phyloP scores from a whole-genome alignment of 2,113 vertebrate species.

The Pagrus major region DNA sequence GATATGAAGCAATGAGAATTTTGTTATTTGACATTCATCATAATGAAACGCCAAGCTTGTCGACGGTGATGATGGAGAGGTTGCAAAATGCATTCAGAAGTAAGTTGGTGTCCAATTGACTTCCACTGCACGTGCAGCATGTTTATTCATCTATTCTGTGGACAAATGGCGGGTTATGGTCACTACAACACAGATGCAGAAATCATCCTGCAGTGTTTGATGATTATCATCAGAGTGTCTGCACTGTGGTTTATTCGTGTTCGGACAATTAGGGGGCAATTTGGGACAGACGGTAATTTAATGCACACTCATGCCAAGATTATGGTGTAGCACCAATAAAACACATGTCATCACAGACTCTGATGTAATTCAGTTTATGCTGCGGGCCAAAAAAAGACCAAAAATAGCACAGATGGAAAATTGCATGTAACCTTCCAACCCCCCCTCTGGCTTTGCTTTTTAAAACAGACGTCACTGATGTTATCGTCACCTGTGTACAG shows the following conservation, averaged over 20 bases:
- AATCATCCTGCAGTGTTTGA: constrained; percentile 5
- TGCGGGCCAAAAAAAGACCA: not conserved
- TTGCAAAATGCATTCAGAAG: constrained; percentile 6
- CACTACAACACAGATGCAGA: not conserved
- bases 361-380: not conserved
- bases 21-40: constrained; percentile 1
- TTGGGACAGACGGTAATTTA: not conserved
- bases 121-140: not conserved
- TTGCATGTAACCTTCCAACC: constrained; percentile 13
- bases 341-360: not conserved
- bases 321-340: not conserved
- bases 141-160: constrained; percentile 9
- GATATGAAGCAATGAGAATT: constrained; percentile 1
- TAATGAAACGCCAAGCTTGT: constrained; percentile 21
- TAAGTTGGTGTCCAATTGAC: not conserved
- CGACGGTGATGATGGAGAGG: not conserved
- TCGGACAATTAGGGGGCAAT: not conserved
- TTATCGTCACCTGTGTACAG: constrained; percentile 27
- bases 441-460: not conserved
- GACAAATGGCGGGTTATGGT: not conserved
- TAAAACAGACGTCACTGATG: constrained; percentile 35
- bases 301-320: not conserved
- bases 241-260: not conserved
- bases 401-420: constrained; percentile 49
- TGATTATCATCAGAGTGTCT: constrained; percentile 4